Base-by-base conservation (phyloP, 2,113 vertebrate genomes). In the Steatornis caripensis region DNA sequence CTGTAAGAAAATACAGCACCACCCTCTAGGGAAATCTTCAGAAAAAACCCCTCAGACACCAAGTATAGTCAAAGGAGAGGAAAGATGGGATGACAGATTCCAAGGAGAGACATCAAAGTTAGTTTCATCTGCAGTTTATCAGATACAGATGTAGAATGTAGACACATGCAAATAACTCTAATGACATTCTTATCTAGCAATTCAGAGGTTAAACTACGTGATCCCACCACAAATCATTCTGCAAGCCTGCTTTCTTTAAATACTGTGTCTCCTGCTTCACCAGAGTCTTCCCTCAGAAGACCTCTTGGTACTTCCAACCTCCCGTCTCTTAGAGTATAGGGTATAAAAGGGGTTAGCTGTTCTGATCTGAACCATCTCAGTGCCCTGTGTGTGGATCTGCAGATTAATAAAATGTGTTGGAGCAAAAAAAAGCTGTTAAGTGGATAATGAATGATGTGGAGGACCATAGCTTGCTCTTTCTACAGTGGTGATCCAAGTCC, bases 81-180 rank as follows among this genome's bases (percentile, higher is more conserved):
- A 69, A 83, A 32, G 26, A 39, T 20, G 16, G 4, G 29, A 21
- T 69, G 27, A 39, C 54, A 39, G 22, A 72, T 46, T 80, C 36
- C 1, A 6, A 65, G 32, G 30, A 89, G 46, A 55, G n/a, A 57
- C 29, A 87, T 11, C n/a, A 27, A 68, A 43, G 37, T 53, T 39
- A 18, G 23, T 88, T 96, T 86, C 34, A 61, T 54, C 29, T 91
- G 45, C 49, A 34, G 26, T 95, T 93, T 57, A 90, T 79, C 32
- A 43, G 66, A 64, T 26, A 62, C 8, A 14, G 49, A 27, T 61
- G 23, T 3, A 76, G 34, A 79, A 89, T 49, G 75, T 1, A 87
- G 49, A 72, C 36, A 30, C 23, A 49, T 1, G 22, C 29, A 45
- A 70, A 51, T 79, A 80, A 87, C 26, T 79, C 13, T 20, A 64